Percentiles rank a stretch among this genome's conserved stretches.
These are phyloP conservation scores for Colistium nudipinnis DNA, from an alignment of 2,113 vertebrate genomes.

Conservation along the genomic window DNA sequence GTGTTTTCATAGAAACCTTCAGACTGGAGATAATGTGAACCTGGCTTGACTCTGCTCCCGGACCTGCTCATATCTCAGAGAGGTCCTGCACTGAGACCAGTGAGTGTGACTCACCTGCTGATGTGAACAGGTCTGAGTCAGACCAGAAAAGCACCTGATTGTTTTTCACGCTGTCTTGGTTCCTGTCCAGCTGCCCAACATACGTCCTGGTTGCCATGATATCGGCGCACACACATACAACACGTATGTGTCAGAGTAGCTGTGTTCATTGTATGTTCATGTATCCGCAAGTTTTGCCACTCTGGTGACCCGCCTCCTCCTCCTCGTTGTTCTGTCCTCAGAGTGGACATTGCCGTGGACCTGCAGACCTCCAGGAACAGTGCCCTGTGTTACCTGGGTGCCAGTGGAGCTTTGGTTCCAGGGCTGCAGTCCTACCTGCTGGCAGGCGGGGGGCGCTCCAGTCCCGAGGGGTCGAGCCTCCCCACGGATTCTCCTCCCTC, in stretches of 20 bases:
- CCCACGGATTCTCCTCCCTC: constrained; percentile 95
- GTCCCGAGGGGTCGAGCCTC: constrained; percentile 92
- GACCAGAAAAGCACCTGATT: too few relatives aligned
- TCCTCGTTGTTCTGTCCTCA: constrained; percentile 21
- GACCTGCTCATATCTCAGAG: neutral
- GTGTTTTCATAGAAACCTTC: neutral
- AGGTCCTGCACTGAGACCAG: neutral
- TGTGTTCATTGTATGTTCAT: too few relatives aligned
- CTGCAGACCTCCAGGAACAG: constrained; percentile 65
- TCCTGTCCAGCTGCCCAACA: too few relatives aligned
- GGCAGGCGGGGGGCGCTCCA: constrained; percentile 86
- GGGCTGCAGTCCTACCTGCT: constrained; percentile 87
- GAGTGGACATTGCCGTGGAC: constrained; percentile 48
- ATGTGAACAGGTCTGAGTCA: too few relatives aligned
- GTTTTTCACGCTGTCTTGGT: too few relatives aligned
- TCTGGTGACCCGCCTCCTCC: too few relatives aligned
- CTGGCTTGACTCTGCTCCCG: neutral
- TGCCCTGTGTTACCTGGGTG: constrained; percentile 73
- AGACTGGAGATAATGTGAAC: neutral
- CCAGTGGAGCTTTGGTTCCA: constrained; percentile 82
- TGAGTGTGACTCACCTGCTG: neutral
- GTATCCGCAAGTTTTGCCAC: too few relatives aligned
- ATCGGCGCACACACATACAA: too few relatives aligned
- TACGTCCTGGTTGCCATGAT: too few relatives aligned
- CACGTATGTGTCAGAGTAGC: too few relatives aligned